Evolutionary conservation across 2,113 vertebrate genomes (phyloP).

Genomic region (Cepphus grylle): DNA sequence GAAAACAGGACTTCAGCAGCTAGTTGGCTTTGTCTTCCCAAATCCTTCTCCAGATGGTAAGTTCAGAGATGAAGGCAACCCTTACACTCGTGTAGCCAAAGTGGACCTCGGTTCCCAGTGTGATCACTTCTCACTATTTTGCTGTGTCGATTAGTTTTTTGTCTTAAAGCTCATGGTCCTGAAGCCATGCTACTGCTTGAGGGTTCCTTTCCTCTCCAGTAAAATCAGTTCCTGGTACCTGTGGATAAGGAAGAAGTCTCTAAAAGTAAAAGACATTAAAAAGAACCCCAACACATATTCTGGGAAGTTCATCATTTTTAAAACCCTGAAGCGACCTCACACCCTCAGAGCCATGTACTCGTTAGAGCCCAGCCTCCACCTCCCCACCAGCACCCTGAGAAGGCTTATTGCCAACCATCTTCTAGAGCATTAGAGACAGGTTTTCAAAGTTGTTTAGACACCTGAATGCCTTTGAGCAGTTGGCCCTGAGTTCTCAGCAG

Average conservation of each 20-base stretch:
- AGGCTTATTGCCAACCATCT: background rate
- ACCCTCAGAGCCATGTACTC: background rate
- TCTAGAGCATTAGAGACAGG: background rate
- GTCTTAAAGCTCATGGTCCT: background rate
- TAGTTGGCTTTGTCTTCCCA: background rate
- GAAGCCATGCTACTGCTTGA: background rate
- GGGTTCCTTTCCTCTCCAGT: background rate
- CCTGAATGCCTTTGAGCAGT: background rate
- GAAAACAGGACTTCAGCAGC: background rate
- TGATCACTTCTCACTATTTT: background rate
- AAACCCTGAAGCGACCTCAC: background rate
- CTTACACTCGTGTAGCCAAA: background rate
- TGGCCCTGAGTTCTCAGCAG: background rate
- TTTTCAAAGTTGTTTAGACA: background rate
- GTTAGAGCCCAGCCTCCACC: background rate
- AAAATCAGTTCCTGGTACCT: background rate
- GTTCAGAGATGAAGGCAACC: background rate
- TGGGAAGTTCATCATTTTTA: background rate
- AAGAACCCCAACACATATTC: background rate
- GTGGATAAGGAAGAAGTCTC: background rate
- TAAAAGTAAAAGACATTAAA: background rate
- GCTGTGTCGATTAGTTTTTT: background rate
- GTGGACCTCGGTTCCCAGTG: background rate
- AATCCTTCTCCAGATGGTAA: background rate
- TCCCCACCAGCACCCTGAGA: background rate